A percentile compares a stretch with the other conserved stretches of the same genome.
Evolutionary conservation across 2,888 invertebrate species (phyloP).

Genomic region (Protophormia terraenovae): DNA sequence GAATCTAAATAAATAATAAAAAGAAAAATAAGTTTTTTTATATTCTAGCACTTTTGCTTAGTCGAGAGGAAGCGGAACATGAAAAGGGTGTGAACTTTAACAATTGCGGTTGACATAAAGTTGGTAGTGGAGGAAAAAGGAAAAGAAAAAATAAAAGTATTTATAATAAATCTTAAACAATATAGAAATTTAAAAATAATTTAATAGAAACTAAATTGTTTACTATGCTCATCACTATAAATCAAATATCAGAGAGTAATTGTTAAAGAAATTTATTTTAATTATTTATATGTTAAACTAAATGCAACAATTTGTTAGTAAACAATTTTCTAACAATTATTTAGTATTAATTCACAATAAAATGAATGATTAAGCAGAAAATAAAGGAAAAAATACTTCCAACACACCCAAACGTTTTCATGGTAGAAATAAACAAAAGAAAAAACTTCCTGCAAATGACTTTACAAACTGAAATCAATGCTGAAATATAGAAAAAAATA

Average conservation of each 20-base stretch:
- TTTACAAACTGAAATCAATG: neutral
- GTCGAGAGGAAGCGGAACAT: slow-evolving; percentile 3
- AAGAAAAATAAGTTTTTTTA: neutral
- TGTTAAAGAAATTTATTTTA: neutral
- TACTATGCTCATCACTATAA: too few relatives aligned
- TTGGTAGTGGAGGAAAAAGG: too few relatives aligned
- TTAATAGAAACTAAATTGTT: too few relatives aligned
- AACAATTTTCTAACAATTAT: slow-evolving; percentile 17
- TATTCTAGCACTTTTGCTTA: neutral
- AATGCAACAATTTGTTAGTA: neutral
- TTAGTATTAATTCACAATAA: neutral
- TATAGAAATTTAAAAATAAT: neutral
- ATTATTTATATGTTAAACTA: neutral
- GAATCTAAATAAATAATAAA: neutral
- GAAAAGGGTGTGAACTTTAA: slow-evolving; percentile 58
- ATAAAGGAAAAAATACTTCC: neutral
- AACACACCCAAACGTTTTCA: neutral
- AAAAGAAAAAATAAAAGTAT: too few relatives aligned
- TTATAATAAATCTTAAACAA: neutral
- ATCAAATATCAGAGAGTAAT: too few relatives aligned
- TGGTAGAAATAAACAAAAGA: neutral
- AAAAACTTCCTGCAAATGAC: neutral
- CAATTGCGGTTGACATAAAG: slow-evolving; percentile 40
- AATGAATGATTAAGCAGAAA: slow-evolving; percentile 13
- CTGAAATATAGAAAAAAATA: neutral